Percentiles rank a stretch among this genome's conserved stretches.
Conservation (phyloP, 2,797 vertebrate genomes). For the Enteromius viviparus region DNA sequence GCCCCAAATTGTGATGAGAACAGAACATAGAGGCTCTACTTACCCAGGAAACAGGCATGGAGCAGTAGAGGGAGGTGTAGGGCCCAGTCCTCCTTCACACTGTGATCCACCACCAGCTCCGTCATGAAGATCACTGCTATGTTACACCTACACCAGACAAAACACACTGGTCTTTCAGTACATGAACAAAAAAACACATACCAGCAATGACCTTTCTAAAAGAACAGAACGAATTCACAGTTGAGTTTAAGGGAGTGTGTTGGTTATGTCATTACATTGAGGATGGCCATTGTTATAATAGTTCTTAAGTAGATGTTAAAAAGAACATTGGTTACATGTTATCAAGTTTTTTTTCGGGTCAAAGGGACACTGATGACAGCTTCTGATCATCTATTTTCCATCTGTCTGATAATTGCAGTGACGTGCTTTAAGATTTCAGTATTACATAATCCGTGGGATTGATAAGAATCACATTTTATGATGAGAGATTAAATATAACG, state of each 20-base stretch:
- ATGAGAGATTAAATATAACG: background rate
- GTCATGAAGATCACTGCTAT: conserved; percentile 99
- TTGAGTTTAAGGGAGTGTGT: too few species aligned
- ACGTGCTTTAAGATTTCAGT: background rate
- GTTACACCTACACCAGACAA: conserved; percentile 84
- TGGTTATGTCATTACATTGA: background rate
- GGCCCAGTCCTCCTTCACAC: conserved; percentile 97
- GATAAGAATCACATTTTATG: background rate
- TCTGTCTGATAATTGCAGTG: conserved; percentile 37
- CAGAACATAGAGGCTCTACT: background rate
- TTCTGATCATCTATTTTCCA: conserved; percentile 8
- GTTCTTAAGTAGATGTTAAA: background rate
- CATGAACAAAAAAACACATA: conserved; percentile 3
- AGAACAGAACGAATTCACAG: background rate
- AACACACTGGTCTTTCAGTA: conserved; percentile 11
- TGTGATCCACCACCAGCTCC: conserved; percentile 98
- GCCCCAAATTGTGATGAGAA: background rate
- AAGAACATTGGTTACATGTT: conserved; percentile 10
- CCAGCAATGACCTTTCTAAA: conserved; percentile 8
- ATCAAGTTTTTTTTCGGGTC: background rate
- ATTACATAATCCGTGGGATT: background rate
- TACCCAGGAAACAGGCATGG: conserved; percentile 95
- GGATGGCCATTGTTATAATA: conserved; percentile 7
- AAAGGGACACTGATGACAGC: conserved; percentile 21
- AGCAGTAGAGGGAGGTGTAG: conserved; percentile 92